Conservation (phyloP, 2,888 invertebrate species). For the Rhogogaster chlorosoma region DNA sequence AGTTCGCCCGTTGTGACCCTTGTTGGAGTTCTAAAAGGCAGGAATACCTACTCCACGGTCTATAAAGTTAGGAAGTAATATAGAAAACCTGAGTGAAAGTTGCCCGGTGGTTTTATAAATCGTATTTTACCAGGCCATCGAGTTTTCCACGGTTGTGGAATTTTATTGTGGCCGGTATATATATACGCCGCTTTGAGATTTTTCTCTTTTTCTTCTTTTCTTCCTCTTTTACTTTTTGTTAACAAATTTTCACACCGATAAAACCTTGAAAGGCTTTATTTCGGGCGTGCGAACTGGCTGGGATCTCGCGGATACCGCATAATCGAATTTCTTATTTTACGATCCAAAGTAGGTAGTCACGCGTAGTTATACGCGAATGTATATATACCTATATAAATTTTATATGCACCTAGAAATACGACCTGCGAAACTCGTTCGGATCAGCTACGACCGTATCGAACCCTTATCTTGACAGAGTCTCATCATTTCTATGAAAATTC, state of each 20-base stretch:
- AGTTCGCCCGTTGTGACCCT: not conserved
- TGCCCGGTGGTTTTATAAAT: slow-evolving; percentile 16
- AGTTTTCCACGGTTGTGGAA: not conserved
- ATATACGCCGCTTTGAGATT: not conserved
- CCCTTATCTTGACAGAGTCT: not conserved
- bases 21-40: not conserved
- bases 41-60: not conserved
- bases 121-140: slow-evolving; percentile 11
- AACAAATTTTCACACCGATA: slow-evolving; percentile 33
- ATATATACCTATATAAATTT: slow-evolving; percentile 17
- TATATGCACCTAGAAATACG: slow-evolving; percentile 19
- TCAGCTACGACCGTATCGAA: slow-evolving; percentile 12
- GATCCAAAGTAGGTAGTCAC: slow-evolving; percentile 16
- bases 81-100: not conserved
- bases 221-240: not conserved
- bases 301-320: not conserved
- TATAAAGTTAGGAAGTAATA: not conserved
- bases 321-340: slow-evolving; percentile 41
- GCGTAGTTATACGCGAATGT: not conserved
- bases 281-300: not conserved
- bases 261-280: not conserved
- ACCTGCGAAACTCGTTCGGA: slow-evolving; percentile 25
- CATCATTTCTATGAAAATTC: not conserved
- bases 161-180: not conserved
- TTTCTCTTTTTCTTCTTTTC: not conserved